Evolutionary conservation across 2,888 invertebrate genomes (phyloP), one percentile per base, ranked within the genome.

Genomic region (Rhimphoctona megacephalus): DNA sequence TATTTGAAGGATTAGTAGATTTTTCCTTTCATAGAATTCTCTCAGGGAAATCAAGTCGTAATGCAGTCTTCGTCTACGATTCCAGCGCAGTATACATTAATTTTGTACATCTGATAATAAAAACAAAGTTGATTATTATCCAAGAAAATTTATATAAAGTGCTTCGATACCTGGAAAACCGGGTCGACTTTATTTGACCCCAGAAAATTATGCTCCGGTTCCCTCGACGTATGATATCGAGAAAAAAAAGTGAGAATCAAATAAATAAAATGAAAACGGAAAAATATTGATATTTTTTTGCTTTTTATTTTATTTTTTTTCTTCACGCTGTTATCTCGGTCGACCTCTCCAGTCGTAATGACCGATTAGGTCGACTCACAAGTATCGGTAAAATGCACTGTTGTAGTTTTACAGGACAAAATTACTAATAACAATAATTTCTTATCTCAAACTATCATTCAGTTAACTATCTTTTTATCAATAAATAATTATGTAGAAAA

Each of bases 51-150:
- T 79, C 83, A 64, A 81, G 78, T 81, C 74, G 73, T 86, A 80
- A 46, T 33, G 83, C 81, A 86, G 81, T 86, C 64, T 78, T 83
- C 84, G 84, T 86, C 86, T 86, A 86, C 86, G 46, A 86, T 86
- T 86, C 67, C 83, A 81, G 81, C 82, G 86, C 86, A 43, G 74
- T 86, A 86, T 86, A 86, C 84, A 84, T 86, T 84, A 84, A 83
- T 84, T 86, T 86, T 86, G 86, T 86, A 86, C 86, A 86, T 86
- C 86, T 84, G 86, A 86, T 86, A 84, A 84, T 86, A 86, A 86
- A 72, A 80, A 72, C 5, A 61, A 81, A 76, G 76, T 76, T 80
- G 54, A 83, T 80, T 79, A 82, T 74, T 69, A 82, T 76, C 74
- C 46, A 61, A 83, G 81, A 52, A n/a, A 25, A 14, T 74, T 25